phyloP scores from a whole-genome alignment of 92 coral and sea anemone species.

The Actinernus sp. region DNA sequence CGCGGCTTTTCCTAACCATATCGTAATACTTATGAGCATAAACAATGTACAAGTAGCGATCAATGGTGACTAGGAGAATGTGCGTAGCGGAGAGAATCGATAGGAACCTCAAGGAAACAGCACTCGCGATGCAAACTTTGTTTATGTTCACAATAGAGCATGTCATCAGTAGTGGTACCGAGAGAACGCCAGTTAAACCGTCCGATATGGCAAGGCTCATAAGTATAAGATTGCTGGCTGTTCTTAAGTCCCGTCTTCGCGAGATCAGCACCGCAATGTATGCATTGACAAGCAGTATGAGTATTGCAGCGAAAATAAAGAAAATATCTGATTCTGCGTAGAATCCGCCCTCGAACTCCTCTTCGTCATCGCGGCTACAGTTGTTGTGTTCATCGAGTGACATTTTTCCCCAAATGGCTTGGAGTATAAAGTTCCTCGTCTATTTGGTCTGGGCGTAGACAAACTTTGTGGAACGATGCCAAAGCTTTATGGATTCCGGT shows the following conservation, averaged over 20 bases:
- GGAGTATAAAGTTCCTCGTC: too few species aligned
- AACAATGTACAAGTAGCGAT: conserved; percentile 37
- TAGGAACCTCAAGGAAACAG: conserved; percentile 20
- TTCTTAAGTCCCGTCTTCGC: conserved; percentile 36
- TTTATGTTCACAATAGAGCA: conserved; percentile 8
- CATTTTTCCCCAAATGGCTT: too few species aligned
- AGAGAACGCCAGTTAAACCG: conserved; percentile 28
- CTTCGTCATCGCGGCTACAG: neutral
- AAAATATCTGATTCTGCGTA: conserved; percentile 20
- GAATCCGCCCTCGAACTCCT: conserved; percentile 2
- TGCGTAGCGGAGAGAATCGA: conserved; percentile 35
- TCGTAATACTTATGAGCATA: conserved; percentile 39
- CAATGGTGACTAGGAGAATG: conserved; percentile 27
- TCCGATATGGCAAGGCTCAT: conserved; percentile 38
- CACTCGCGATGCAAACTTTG: conserved; percentile 31
- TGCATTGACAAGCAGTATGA: conserved; percentile 29
- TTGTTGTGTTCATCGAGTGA: too few species aligned
- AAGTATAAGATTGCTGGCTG: conserved; percentile 30
- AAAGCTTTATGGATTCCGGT: too few species aligned
- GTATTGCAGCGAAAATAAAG: conserved; percentile 9
- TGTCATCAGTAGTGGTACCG: conserved; percentile 27
- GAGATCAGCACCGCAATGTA: conserved; percentile 24
- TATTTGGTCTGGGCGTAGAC: too few species aligned
- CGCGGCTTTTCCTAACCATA: conserved; percentile 26
- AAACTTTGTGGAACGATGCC: too few species aligned